Evolutionary conservation across 2,888 invertebrate genomes (phyloP).

Genomic region (Noctua pronuba): DNA sequence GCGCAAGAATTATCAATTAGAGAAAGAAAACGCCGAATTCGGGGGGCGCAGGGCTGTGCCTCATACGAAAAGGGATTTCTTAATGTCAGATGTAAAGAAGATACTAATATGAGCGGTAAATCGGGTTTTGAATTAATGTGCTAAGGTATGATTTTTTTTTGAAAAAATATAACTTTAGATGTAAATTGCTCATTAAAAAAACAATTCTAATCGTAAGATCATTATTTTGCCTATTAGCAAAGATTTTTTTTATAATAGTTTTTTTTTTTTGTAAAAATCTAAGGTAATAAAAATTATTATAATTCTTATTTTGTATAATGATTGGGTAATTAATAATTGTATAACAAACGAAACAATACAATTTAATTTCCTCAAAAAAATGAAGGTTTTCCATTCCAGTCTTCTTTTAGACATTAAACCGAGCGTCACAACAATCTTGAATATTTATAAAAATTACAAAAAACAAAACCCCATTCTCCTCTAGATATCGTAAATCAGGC

Average conservation of each 20-base stretch:
- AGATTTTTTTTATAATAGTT: neutral
- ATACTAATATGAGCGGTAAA: neutral
- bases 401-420: conserved; percentile 24
- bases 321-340: neutral
- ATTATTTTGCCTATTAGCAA: neutral
- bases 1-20: conserved; percentile 90
- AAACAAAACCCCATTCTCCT: conserved; percentile 77
- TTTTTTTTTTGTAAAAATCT: neutral
- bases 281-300: neutral
- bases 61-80: conserved; percentile 3
- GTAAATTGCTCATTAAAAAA: neutral
- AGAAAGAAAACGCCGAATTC: conserved; percentile 82
- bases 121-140: too few species aligned
- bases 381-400: conserved; percentile 14
- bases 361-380: neutral
- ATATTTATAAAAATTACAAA: conserved; percentile 75
- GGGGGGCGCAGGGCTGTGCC: conserved; percentile 65
- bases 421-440: conserved; percentile 36
- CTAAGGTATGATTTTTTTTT: neutral
- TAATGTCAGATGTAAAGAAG: neutral
- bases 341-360: neutral
- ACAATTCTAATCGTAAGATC: neutral
- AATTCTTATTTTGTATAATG: neutral
- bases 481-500: conserved; percentile 86
- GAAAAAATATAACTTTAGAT: neutral